These are phyloP conservation scores for Heliconius nattereri DNA, from an alignment of 1,140 invertebrate species.

Conservation along the genomic window DNA sequence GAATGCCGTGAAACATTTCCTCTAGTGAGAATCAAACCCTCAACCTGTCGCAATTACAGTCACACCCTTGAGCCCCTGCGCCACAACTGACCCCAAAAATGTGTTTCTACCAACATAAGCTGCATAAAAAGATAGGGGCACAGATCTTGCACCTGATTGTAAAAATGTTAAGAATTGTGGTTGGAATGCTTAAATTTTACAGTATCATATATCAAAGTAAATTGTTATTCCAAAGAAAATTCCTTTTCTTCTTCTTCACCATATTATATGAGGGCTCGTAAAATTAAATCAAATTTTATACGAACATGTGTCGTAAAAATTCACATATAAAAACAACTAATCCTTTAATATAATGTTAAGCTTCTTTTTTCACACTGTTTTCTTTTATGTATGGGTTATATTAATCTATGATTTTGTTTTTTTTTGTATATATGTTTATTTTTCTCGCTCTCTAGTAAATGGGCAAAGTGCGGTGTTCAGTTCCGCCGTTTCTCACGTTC, in stretches of 20 bases:
- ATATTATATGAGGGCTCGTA: neutral
- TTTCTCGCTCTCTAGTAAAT: no score
- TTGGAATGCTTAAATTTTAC: neutral
- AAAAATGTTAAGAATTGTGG: neutral
- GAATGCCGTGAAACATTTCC: no score
- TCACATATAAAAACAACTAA: neutral
- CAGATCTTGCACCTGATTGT: neutral
- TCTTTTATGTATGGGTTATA: neutral
- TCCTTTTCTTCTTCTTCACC: neutral
- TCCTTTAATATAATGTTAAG: neutral
- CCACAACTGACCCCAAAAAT: no score
- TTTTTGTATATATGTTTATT: neutral
- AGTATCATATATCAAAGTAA: neutral
- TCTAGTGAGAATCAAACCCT: no score
- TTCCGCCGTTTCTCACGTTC: no score
- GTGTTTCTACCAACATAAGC: no score
- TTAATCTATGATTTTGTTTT: neutral
- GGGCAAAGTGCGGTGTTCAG: no score
- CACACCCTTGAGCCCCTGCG: no score
- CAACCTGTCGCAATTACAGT: no score
- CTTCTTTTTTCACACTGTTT: neutral
- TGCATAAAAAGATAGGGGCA: neutral
- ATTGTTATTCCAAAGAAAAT: constrained; percentile 1
- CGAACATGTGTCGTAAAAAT: constrained; percentile 12
- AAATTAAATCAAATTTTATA: constrained; percentile 22